Percentiles rank a stretch among this genome's conserved stretches.
These are phyloP conservation scores for Rhea americana DNA, from an alignment of 2,113 vertebrate genomes.

Conservation along the genomic window DNA sequence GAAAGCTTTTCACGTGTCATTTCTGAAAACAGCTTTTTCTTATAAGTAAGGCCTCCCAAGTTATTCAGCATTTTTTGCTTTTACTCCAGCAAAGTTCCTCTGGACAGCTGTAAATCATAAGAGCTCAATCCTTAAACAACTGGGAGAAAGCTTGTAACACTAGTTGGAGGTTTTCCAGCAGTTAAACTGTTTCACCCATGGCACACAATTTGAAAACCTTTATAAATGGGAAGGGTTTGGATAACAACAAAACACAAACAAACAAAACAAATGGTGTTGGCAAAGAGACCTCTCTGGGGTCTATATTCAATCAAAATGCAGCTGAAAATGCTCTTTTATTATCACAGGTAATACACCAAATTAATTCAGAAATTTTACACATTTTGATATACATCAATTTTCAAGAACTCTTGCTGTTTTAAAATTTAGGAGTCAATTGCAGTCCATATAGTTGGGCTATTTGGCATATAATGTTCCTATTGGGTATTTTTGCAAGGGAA, in stretches of 20 bases:
- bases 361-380: background rate
- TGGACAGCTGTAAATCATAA: background rate
- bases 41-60: background rate
- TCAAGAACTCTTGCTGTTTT: background rate
- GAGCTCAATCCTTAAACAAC: background rate
- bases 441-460: no score
- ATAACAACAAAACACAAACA: background rate
- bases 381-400: background rate
- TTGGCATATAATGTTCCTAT: no score
- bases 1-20: background rate
- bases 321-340: background rate
- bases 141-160: background rate
- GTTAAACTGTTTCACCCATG: background rate
- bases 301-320: background rate
- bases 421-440: background rate
- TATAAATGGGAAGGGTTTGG: background rate
- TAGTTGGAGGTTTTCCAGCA: background rate
- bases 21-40: background rate
- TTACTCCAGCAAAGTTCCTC: background rate
- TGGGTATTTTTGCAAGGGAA: no score
- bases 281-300: background rate
- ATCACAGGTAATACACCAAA: no score
- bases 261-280: background rate
- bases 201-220: background rate
- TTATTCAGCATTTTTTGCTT: background rate